Evolutionary conservation across 2,113 vertebrate species (phyloP).

Genomic region (Capreolus pygargus): DNA sequence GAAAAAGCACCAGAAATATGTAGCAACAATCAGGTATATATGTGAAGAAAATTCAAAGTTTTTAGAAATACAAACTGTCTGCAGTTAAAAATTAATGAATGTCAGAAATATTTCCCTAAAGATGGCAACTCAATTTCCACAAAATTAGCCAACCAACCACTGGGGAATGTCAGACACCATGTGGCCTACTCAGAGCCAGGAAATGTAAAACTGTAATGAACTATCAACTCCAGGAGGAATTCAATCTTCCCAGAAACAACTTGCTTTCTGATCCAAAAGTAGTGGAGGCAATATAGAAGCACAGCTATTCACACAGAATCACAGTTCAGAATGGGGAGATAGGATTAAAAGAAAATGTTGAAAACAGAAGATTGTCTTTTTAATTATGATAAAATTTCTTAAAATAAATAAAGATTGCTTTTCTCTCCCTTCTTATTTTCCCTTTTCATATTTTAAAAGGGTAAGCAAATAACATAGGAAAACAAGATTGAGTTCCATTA

Average conservation of each 20-base stretch:
- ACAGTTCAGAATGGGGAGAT: not conserved
- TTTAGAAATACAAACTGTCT: not conserved
- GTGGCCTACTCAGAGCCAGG: not conserved
- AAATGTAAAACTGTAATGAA: conserved; percentile 31
- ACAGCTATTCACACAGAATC: not conserved
- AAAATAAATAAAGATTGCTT: not conserved
- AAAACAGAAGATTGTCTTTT: not conserved
- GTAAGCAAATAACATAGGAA: not conserved
- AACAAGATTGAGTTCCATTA: not conserved
- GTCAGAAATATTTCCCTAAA: conserved; percentile 26
- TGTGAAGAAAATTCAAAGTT: not conserved
- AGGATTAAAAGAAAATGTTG: not conserved
- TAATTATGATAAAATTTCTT: not conserved
- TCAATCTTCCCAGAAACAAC: not conserved
- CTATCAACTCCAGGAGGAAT: conserved; percentile 27
- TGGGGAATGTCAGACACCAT: conserved; percentile 34
- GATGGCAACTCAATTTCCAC: conserved; percentile 33
- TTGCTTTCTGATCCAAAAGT: not conserved
- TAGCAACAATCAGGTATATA: not conserved
- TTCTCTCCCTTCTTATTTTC: not conserved
- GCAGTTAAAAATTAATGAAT: conserved; percentile 43
- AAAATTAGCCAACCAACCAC: conserved; percentile 42
- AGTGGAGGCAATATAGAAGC: not conserved
- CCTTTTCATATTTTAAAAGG: not conserved
- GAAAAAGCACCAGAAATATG: not conserved